phyloP scores from a whole-genome alignment of 2,888 invertebrate species.

The Euclidia mi region DNA sequence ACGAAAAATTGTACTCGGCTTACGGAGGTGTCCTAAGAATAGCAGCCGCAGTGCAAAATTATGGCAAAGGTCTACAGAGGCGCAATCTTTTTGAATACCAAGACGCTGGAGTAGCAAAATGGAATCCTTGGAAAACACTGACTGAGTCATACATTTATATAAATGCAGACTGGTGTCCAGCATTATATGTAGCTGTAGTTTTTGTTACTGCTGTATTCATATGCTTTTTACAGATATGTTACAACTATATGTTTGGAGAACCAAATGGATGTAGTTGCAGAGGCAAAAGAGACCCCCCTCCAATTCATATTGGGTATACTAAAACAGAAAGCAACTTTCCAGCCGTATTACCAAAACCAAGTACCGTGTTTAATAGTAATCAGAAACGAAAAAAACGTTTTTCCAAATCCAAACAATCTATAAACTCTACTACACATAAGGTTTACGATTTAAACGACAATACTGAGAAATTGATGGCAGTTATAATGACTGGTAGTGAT shows the following conservation, averaged over 20 bases:
- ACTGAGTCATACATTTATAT: constrained; percentile 67
- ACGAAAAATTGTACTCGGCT: constrained; percentile 80
- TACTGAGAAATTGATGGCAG: constrained; percentile 76
- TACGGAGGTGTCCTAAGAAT: constrained; percentile 81
- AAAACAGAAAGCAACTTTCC: constrained; percentile 70
- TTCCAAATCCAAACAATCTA: constrained; percentile 58
- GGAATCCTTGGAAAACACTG: constrained; percentile 74
- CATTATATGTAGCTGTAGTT: constrained; percentile 69
- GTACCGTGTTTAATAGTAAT: constrained; percentile 59
- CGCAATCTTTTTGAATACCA: constrained; percentile 74
- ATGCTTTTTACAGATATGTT: constrained; percentile 74
- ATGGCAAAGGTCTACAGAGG: constrained; percentile 77
- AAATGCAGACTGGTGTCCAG: constrained; percentile 74
- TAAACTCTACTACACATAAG: constrained; percentile 68
- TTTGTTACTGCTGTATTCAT: constrained; percentile 67
- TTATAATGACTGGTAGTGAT: constrained; percentile 73
- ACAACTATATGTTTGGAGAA: constrained; percentile 71
- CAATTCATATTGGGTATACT: constrained; percentile 61
- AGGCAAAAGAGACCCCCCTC: constrained; percentile 27
- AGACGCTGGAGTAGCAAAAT: constrained; percentile 54
- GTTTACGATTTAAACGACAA: constrained; percentile 83
- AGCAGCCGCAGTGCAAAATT: constrained; percentile 82
- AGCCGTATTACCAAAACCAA: constrained; percentile 64
- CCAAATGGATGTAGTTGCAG: constrained; percentile 65
- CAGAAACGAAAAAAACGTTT: constrained; percentile 47